Base-by-base conservation (phyloP, 2,797 vertebrate genomes). In the Carapus acus region DNA sequence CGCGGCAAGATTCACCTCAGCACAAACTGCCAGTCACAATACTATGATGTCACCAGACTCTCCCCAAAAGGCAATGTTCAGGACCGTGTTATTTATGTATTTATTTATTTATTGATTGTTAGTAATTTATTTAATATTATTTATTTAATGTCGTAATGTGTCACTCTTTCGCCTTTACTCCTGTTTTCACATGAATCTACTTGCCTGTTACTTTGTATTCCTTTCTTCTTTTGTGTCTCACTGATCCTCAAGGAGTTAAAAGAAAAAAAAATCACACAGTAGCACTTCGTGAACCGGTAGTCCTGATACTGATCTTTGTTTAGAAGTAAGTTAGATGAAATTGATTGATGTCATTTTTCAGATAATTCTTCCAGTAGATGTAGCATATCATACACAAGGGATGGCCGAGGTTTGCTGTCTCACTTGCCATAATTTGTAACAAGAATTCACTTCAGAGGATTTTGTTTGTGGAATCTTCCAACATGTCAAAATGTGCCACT, bases 71-170 rank as follows among this genome's bases (percentile, higher is more conserved):
- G 71, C 61, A 71, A 77, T 74, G 69, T 76, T 77, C 63, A 76
- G 67, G 71, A 74, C 73, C 58, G 69, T 86, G 76, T 85, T 86
- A 90, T 90, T 83, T 90, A 89, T 90, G 74, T 90, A 90, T 90
- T 90, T 90, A 90, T 90, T 90, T 90, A 90, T 90, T 90, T 87
- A 87, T 88, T 86, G 62, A 83, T 62, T 83, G 63, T 77, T 77
- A 76, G 76, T 88, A 88, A 89, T 88, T 90, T 90, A 90, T 90
- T 90, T 83, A 82, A 83, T 86, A 77, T 67, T 88, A 90, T 89
- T 90, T 90, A 90, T 90, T 90, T 87, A 43, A 84, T 76, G 70
- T 68, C 74, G 73, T 81, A 71, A 76, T 68, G 67, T 79, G 75
- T 83, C 69, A 79, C 63, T 73, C 57, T 73, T 55, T 71, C 43